Evolutionary conservation across 2,113 vertebrate species (phyloP), one percentile per base, ranked within the genome.

Genomic region (Mola mola): DNA sequence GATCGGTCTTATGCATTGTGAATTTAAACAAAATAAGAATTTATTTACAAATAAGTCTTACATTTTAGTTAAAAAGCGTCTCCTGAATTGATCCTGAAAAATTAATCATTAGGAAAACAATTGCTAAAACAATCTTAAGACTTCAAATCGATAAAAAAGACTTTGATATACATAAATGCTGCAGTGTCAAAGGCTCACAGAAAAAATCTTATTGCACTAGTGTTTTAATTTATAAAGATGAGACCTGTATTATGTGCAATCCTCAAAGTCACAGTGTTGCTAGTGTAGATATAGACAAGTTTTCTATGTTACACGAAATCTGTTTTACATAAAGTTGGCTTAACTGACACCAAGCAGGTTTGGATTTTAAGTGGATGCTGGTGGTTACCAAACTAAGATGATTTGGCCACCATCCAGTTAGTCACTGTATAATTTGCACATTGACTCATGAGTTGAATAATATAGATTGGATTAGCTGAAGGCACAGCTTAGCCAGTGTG

Each of bases 401-500:
- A 67, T 78, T 34, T 76, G 63, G 74, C 72, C 65, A 29, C 13
- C 22, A 15, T 72, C 64, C 44, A 74, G 40, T 75, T 29, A 48
- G 28, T 52, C 31, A 25, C 38, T 10, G n/a, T 51, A 31, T 60
- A 74, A 69, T 72, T 62, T 46, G 65, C 69, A 67, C 47, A 62
- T 48, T 25, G 51, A 64, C 38, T 68, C 38, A 5, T 7, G 46
- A 67, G 56, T 51, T 66, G 47, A 77, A 56, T 57, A 36, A 55
- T 52, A 72, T 8, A 21, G 36, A 56, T 62, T 62, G 49, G 31
- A 44, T 40, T 22, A 7, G 51, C 29, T 56, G 26, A 16, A 47
- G 63, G 37, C 46, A 48, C 16, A 34, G 37, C 16, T 28, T 50
- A 11, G n/a, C 56, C 31, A 29, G 28, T 29, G 28, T 29, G 28